Evolutionary conservation across 2,113 vertebrate species (phyloP).

Genomic region (Sinocyclocheilus grahami): DNA sequence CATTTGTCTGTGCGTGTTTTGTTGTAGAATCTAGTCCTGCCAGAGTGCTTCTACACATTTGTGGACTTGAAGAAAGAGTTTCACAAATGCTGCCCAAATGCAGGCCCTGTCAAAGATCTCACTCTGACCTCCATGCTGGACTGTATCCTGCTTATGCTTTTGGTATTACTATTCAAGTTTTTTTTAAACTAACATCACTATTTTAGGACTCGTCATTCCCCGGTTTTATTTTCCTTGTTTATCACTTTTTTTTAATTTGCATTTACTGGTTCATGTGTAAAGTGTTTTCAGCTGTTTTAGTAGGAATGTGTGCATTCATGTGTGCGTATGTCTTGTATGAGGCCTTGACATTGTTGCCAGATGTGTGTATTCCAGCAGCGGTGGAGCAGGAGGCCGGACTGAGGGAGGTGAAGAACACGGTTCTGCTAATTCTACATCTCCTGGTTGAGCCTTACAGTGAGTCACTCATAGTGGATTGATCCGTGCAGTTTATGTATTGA

Average conservation of each 20-base stretch:
- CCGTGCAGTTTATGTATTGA: neutral
- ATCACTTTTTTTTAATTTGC: neutral
- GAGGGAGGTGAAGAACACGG: conserved; percentile 90
- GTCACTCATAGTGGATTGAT: conserved; percentile 54
- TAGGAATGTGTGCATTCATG: too few relatives aligned
- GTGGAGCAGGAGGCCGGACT: conserved; percentile 83
- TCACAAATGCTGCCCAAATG: conserved; percentile 82
- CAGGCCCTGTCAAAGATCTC: conserved; percentile 79
- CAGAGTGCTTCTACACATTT: conserved; percentile 93
- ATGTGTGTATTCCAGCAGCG: conserved; percentile 81
- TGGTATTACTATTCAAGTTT: neutral
- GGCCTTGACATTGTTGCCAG: conserved; percentile 73
- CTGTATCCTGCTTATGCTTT: conserved; percentile 79
- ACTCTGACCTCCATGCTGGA: conserved; percentile 87
- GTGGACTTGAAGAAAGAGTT: conserved; percentile 91
- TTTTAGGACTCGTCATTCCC: too few relatives aligned
- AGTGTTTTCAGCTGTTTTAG: neutral
- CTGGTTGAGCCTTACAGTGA: conserved; percentile 86
- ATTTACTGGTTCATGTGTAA: neutral
- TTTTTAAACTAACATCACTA: too few relatives aligned
- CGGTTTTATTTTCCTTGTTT: neutral
- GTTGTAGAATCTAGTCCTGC: conserved; percentile 85
- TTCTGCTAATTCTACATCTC: conserved; percentile 82
- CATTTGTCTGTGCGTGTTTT: conserved; percentile 35
- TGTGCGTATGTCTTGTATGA: neutral